A percentile compares a stretch with the other conserved stretches of the same genome.
These are phyloP conservation scores for Chloroceryle aenea DNA, from an alignment of 2,113 vertebrate species.

Conservation along the genomic window DNA sequence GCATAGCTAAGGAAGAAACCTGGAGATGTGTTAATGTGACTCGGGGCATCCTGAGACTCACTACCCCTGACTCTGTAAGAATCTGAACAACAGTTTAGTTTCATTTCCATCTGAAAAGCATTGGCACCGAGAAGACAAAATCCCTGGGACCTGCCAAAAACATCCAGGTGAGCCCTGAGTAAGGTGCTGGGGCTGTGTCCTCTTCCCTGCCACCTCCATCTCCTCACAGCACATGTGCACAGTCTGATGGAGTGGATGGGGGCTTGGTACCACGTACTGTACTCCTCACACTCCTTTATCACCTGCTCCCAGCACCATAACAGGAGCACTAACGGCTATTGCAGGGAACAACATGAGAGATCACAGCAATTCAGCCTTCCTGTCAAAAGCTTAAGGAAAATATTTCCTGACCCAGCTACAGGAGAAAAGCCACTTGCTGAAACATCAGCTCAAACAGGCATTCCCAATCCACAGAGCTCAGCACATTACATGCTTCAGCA, in stretches of 20 bases:
- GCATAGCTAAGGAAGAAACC: neutral
- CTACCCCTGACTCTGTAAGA: neutral
- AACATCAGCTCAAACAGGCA: slow-evolving; percentile 36
- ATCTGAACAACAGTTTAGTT: neutral
- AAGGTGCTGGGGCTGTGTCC: accelerated
- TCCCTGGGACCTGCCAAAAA: neutral
- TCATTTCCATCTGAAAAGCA: neutral
- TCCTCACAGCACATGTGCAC: accelerated
- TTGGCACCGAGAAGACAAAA: neutral
- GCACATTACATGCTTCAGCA: slow-evolving; percentile 39
- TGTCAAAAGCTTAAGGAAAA: slow-evolving; percentile 21
- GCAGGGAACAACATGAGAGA: neutral
- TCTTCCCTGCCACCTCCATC: accelerated
- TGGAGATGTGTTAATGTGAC: neutral
- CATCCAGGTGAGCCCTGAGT: accelerated
- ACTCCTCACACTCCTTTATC: neutral
- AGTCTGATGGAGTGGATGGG: neutral
- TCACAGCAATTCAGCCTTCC: slow-evolving; percentile 31
- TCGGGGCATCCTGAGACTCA: neutral
- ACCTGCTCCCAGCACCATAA: neutral
- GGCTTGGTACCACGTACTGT: neutral
- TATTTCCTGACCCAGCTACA: slow-evolving; percentile 15
- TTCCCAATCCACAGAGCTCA: slow-evolving; percentile 40
- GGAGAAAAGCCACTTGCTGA: slow-evolving; percentile 41
- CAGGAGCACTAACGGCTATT: slow-evolving; percentile 1